These are phyloP conservation scores for Hippopotamus amphibius DNA, from an alignment of 2,113 vertebrate genomes.

Conservation along the genomic window DNA sequence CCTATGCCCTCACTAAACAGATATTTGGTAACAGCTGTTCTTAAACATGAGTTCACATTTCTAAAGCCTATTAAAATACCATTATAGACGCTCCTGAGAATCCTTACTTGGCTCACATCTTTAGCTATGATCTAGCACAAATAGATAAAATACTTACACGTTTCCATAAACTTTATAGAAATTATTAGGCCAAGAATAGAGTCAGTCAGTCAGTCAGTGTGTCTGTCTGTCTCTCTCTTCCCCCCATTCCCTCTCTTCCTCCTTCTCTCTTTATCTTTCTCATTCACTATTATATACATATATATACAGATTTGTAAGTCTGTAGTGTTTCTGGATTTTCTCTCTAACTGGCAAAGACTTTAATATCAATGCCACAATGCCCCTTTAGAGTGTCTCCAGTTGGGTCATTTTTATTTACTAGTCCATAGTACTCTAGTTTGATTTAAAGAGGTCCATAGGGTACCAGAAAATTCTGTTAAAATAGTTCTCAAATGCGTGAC, in stretches of 20 bases:
- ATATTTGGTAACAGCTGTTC: slow-evolving; percentile 67
- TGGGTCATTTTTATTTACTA: background rate
- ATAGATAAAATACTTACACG: background rate
- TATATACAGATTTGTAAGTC: background rate
- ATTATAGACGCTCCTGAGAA: slow-evolving; percentile 36
- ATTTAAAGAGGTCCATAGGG: background rate
- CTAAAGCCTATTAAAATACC: slow-evolving; percentile 57
- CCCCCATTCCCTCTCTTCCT: background rate
- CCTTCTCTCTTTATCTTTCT: background rate
- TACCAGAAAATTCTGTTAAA: background rate
- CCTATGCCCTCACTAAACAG: slow-evolving; percentile 1
- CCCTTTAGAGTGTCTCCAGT: background rate
- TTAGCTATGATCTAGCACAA: background rate
- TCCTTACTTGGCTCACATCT: slow-evolving; percentile 1
- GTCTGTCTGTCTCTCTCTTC: background rate
- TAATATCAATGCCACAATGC: background rate
- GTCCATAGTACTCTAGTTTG: background rate
- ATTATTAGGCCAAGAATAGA: background rate
- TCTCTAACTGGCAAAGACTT: background rate
- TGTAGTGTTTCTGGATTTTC: background rate
- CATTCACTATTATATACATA: background rate
- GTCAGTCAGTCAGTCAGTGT: background rate
- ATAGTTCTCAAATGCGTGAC: background rate
- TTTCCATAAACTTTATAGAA: background rate
- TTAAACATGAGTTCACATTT: slow-evolving; percentile 71